These are phyloP conservation scores for Chlorospingus flavigularis DNA, from an alignment of 2,797 vertebrate species.

Conservation along the genomic window DNA sequence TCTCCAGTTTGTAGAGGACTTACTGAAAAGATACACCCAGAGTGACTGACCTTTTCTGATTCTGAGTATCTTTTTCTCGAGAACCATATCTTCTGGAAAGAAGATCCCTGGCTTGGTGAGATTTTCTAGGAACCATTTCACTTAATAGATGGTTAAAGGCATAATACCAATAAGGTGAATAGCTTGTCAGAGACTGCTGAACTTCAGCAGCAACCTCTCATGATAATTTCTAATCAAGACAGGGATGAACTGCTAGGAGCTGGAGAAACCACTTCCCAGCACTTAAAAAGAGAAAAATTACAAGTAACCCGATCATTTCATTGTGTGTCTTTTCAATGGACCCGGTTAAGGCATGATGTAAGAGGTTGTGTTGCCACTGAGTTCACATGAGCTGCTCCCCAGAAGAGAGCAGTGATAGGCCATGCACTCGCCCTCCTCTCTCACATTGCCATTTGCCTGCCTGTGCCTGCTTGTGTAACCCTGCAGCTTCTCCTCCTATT, in stretches of 20 bases:
- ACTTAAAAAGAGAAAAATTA: background rate
- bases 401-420: background rate
- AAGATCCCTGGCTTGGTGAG: background rate
- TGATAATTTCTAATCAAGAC: background rate
- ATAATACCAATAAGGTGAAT: background rate
- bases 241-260: background rate
- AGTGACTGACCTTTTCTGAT: background rate
- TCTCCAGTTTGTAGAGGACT: background rate
- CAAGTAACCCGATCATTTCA: background rate
- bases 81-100: background rate
- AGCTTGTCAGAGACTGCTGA: background rate
- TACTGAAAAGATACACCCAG: background rate
- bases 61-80: background rate
- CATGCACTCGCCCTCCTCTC: background rate
- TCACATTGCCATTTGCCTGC: slow-evolving; percentile 38
- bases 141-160: background rate
- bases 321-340: background rate
- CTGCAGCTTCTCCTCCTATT: slow-evolving; percentile 56
- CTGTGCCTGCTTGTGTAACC: slow-evolving; percentile 55
- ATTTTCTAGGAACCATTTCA: background rate
- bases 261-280: background rate
- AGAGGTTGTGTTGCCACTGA: background rate
- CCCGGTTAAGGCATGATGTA: background rate
- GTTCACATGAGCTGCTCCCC: background rate
- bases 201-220: background rate